Base-by-base conservation (phyloP, 2,113 vertebrate genomes). In the Marmota monax region DNA sequence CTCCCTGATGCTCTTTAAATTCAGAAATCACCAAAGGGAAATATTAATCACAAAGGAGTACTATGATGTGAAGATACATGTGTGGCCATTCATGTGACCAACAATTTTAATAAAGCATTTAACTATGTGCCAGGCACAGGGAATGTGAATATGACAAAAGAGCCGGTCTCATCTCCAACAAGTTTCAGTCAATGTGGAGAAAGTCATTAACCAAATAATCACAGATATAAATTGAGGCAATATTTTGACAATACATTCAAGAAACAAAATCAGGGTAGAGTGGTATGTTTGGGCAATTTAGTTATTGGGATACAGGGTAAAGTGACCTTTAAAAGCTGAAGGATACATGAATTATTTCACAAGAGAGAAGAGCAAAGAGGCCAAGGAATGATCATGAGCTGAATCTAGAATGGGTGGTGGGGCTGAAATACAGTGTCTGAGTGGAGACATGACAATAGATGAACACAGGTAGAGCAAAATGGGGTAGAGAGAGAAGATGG, bases 71-170 rank as follows among this genome's bases (percentile, higher is more conserved):
- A 95, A 86, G 2, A 77, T 20, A 76, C 8, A 88, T 11, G 2
- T 2, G 79, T 11, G 45, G 34, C 1, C 29, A 82, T 82, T 48
- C 9, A 88, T 34, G 78, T 69, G 73, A 5, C 27, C 27, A 91
- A 70, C 7, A 67, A 67, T 93, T 93, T 94, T 86, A 89, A 39
- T 69, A 94, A 63, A 88, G 63, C n/a, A 56, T 48, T 27, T 76
- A 76, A 80, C 25, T 65, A 73, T 32, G 1, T 87, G 29, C 23
- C 39, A 88, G 67, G 42, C 27, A 80, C 2, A 70, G 34, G 2
- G 29, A 74, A 16, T 37, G 20, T 2, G 53, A 27, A 4, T 72
- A 17, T 79, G n/a, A 45, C 39, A 74, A 83, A 84, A 78, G 0
- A 72, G 37, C n/a, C 58, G 58, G 27, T 80, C n/a, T n/a, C 25